Percentiles rank a stretch among this genome's conserved stretches.
phyloP scores from a whole-genome alignment of 1,140 invertebrate genomes.

The Drosophila pruinosa region DNA sequence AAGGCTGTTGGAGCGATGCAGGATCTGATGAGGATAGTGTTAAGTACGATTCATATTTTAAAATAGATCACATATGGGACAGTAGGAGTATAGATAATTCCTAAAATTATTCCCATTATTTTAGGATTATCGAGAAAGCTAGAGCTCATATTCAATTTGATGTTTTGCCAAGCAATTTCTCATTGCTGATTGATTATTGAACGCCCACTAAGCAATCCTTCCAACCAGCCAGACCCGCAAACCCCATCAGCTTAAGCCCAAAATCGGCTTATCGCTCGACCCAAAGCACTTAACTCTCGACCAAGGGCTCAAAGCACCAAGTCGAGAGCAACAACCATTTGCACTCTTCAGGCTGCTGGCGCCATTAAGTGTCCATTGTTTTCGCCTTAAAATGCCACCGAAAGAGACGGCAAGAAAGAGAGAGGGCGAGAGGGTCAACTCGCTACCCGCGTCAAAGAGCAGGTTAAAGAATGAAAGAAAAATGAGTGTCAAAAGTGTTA shows the following conservation, averaged over 20 bases:
- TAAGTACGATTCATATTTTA: no score
- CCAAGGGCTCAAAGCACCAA: slow-evolving; percentile 26
- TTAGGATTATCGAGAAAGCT: not conserved
- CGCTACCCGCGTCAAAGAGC: not conserved
- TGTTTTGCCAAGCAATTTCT: slow-evolving; percentile 10
- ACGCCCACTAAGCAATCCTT: slow-evolving; percentile 1
- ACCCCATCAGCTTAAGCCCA: slow-evolving; percentile 28
- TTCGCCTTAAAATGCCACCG: not conserved
- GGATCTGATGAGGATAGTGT: no score
- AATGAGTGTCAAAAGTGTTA: slow-evolving; percentile 31
- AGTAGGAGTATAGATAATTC: no score
- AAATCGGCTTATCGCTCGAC: slow-evolving; percentile 47
- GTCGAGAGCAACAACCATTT: slow-evolving; percentile 1
- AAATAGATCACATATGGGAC: no score
- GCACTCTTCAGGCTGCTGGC: slow-evolving; percentile 25
- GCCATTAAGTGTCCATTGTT: slow-evolving; percentile 46
- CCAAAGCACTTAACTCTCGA: slow-evolving; percentile 46
- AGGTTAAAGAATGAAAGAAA: slow-evolving; percentile 10
- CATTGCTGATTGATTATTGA: slow-evolving; percentile 29
- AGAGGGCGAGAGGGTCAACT: not conserved
- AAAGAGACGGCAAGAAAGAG: not conserved
- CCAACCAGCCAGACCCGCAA: slow-evolving; percentile 2
- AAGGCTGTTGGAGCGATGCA: no score
- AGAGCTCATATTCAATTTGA: not conserved
- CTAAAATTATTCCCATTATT: not conserved